Conservation (phyloP, 2,113 vertebrate species). For the Strix uralensis region DNA sequence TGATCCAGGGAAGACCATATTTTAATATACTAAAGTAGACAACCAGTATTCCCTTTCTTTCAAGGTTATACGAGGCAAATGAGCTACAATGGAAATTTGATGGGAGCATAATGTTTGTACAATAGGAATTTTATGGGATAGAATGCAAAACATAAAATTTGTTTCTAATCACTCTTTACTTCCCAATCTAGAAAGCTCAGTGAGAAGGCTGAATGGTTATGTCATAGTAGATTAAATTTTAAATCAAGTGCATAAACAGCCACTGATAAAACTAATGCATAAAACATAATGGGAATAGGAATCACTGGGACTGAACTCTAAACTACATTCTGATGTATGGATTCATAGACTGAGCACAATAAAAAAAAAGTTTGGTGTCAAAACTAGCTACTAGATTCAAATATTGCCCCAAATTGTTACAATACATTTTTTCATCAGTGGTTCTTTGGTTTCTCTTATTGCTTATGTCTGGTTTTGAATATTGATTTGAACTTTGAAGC, state of each 20-base stretch:
- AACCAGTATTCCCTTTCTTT: not conserved
- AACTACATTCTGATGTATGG: not conserved
- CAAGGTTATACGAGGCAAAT: not conserved
- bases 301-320: not conserved
- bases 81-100: not conserved
- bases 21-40: not conserved
- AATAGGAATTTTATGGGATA: not conserved
- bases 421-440: not conserved
- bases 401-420: not conserved
- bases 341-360: not conserved
- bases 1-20: not conserved
- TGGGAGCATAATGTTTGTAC: not conserved
- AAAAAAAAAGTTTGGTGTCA: not conserved
- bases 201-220: not conserved
- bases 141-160: not conserved
- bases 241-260: not conserved
- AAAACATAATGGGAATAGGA: not conserved
- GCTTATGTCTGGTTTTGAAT: not conserved
- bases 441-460: not conserved
- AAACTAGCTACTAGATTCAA: not conserved
- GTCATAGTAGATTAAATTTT: not conserved
- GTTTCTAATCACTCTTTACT: not conserved
- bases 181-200: not conserved
- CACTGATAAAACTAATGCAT: slow-evolving; percentile 14
- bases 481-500: not conserved